Conservation (phyloP, 1,140 invertebrate species). For the Nomia melanderi region DNA sequence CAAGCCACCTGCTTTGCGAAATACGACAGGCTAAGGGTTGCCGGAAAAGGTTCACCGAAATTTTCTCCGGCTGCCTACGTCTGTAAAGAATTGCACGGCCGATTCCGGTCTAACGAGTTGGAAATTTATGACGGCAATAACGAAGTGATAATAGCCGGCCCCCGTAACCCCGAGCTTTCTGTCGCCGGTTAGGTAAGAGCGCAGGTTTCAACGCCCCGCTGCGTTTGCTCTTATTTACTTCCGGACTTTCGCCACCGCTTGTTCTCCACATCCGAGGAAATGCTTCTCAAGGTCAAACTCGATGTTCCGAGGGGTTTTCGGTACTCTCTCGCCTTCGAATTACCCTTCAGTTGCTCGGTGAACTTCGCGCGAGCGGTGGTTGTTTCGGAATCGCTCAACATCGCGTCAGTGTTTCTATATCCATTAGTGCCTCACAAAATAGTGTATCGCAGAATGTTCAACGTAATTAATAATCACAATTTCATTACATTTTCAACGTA, state of each 20-base stretch:
- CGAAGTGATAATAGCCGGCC: conserved; percentile 76
- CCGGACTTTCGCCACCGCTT: too few relatives aligned
- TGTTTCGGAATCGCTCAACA: background rate
- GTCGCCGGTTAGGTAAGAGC: conserved; percentile 61
- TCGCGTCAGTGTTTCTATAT: background rate
- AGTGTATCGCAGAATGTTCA: background rate
- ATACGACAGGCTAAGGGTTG: background rate
- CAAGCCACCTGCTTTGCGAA: conserved; percentile 15
- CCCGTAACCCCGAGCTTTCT: conserved; percentile 69
- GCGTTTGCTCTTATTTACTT: conserved; percentile 65
- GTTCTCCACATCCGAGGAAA: conserved; percentile 14
- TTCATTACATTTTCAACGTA: background rate
- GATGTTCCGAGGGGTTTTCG: background rate
- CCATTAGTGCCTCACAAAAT: background rate
- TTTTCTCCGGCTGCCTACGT: conserved; percentile 4
- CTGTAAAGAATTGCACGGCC: conserved; percentile 24
- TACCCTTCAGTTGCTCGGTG: conserved; percentile 53
- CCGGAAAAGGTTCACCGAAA: conserved; percentile 2
- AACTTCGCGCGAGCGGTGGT: conserved; percentile 29
- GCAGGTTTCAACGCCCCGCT: conserved; percentile 70
- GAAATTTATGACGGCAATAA: conserved; percentile 71
- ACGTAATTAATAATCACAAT: too few relatives aligned
- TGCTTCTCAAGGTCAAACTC: conserved; percentile 15
- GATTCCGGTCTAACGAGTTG: conserved; percentile 38
- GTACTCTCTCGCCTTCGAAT: background rate